Evolutionary conservation across 2,113 vertebrate genomes (phyloP).

Genomic region (Eulacestoma nigropectus): DNA sequence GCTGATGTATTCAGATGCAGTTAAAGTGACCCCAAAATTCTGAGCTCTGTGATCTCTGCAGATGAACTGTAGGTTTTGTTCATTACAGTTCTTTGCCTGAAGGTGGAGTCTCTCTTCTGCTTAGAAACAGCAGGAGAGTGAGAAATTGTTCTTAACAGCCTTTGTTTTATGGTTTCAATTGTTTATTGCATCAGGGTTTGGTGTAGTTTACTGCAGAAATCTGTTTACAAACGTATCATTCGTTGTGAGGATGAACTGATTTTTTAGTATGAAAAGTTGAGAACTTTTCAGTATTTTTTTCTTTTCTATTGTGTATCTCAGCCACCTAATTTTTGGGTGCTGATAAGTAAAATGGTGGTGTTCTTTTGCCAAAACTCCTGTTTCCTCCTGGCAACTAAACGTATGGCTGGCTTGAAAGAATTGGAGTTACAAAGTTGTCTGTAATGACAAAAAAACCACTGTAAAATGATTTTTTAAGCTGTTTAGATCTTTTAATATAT

Average conservation of each 20-base stretch:
- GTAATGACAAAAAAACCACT: background rate
- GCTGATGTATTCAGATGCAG: background rate
- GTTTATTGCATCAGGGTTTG: background rate
- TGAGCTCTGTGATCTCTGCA: background rate
- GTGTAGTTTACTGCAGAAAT: background rate
- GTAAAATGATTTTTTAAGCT: background rate
- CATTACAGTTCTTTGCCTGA: background rate
- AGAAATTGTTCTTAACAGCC: background rate
- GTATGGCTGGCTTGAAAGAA: background rate
- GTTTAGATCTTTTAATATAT: background rate
- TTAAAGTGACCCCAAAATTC: background rate
- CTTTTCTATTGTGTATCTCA: background rate
- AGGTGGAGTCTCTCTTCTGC: background rate
- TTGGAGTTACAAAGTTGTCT: background rate
- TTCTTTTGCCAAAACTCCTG: background rate
- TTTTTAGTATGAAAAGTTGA: background rate
- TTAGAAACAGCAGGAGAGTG: background rate
- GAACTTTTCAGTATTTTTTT: background rate
- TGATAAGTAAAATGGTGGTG: background rate
- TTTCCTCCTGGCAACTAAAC: background rate
- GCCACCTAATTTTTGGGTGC: background rate
- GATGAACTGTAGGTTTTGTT: background rate
- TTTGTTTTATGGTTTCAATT: background rate
- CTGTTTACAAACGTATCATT: fast-evolving
- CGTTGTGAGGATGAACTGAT: background rate